These are phyloP conservation scores for Bombyx mori DNA, from an alignment of 1,140 invertebrate genomes.

Conservation along the genomic window DNA sequence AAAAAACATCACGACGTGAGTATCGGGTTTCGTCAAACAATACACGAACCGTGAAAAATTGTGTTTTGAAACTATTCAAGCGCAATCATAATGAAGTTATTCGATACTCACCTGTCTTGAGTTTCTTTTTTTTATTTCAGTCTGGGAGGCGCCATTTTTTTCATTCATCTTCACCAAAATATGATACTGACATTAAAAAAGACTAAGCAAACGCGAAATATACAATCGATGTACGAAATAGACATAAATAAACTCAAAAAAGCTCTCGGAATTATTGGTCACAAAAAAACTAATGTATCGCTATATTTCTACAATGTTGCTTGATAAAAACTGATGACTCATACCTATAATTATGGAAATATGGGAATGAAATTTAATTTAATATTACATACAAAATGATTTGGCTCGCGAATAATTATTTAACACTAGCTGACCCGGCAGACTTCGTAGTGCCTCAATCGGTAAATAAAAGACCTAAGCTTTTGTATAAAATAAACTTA, in stretches of 20 bases:
- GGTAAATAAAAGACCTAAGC: too few species aligned
- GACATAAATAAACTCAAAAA: not conserved
- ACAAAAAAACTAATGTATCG: too few species aligned
- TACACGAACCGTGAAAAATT: slow-evolving; percentile 36
- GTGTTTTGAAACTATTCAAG: slow-evolving; percentile 39
- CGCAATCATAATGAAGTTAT: slow-evolving; percentile 29
- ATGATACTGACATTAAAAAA: slow-evolving; percentile 7
- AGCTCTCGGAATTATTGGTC: not conserved
- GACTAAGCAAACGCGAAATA: not conserved
- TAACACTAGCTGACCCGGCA: too few species aligned
- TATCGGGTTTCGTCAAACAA: slow-evolving; percentile 21
- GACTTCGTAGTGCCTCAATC: too few species aligned
- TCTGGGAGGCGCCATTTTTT: slow-evolving; percentile 36
- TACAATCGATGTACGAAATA: slow-evolving; percentile 8
- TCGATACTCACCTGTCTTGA: slow-evolving; percentile 27
- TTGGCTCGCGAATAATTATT: too few species aligned
- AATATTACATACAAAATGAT: too few species aligned
- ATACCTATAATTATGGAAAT: too few species aligned
- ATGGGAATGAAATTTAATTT: too few species aligned
- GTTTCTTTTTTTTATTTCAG: slow-evolving; percentile 33
- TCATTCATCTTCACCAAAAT: slow-evolving; percentile 14
- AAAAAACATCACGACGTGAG: slow-evolving; percentile 9
- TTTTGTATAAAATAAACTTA: too few species aligned
- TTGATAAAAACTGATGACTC: too few species aligned
- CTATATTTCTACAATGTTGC: too few species aligned